A percentile compares a stretch with the other conserved stretches of the same genome.
phyloP scores from a whole-genome alignment of 2,797 vertebrate genomes.

The Limosa lapponica region DNA sequence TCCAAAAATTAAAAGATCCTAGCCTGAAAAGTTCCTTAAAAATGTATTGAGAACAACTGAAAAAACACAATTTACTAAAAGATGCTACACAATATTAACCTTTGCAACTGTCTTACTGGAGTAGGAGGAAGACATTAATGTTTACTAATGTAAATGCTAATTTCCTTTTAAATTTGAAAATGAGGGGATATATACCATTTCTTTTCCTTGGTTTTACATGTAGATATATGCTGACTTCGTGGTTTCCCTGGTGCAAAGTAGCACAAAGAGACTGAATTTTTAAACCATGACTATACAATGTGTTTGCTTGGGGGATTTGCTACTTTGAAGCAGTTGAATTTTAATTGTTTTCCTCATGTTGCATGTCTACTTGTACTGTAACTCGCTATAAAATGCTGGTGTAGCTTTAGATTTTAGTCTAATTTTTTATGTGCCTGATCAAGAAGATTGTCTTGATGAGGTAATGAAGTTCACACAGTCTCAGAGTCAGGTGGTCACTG shows the following conservation, averaged over 20 bases:
- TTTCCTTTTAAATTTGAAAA: neutral
- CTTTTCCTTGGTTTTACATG: neutral
- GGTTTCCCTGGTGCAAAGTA: neutral
- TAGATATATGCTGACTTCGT: neutral
- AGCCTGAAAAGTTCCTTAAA: conserved; percentile 58
- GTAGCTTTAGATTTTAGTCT: conserved; percentile 52
- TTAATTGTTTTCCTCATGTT: conserved; percentile 3
- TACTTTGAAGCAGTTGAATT: conserved; percentile 29
- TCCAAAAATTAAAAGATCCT: conserved; percentile 7
- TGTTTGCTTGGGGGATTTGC: neutral
- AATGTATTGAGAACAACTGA: conserved; percentile 55
- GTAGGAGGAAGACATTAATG: conserved; percentile 23
- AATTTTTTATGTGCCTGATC: neutral
- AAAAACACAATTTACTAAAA: conserved; percentile 66
- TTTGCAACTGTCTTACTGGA: conserved; percentile 8
- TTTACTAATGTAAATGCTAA: neutral
- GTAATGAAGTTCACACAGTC: neutral
- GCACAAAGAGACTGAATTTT: neutral
- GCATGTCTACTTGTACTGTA: conserved; percentile 36
- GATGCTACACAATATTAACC: conserved; percentile 9
- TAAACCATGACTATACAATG: neutral
- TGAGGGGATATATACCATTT: neutral
- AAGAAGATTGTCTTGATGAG: neutral
- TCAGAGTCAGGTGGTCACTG: neutral
- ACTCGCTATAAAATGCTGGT: conserved; percentile 21